A percentile compares a stretch with the other conserved stretches of the same genome.
Conservation (phyloP, 1,140 invertebrate genomes). For the Zaprionus africanus region DNA sequence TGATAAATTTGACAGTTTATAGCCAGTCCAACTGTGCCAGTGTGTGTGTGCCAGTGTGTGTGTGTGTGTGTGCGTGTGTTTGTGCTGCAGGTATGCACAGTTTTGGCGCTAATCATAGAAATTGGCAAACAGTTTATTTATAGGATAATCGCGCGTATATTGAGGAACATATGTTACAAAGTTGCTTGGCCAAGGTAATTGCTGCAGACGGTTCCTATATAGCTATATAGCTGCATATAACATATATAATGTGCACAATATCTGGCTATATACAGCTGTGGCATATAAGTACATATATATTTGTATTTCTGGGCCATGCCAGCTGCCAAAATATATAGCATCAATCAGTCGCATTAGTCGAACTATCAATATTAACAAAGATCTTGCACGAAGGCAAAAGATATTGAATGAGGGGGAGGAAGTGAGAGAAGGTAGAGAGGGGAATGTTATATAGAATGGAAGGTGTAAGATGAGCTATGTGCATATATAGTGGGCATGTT, state of each 20-base stretch:
- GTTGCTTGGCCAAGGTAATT: slow-evolving; percentile 46
- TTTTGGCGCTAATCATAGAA: slow-evolving; percentile 62
- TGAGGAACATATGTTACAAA: slow-evolving; percentile 39
- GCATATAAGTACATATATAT: background rate
- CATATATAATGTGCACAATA: background rate
- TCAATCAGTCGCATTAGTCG: slow-evolving; percentile 13
- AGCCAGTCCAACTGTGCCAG: slow-evolving; percentile 35
- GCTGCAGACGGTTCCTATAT: slow-evolving; percentile 25
- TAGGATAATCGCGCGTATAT: slow-evolving; percentile 50
- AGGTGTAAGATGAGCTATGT: no score
- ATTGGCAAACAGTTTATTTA: slow-evolving; percentile 72
- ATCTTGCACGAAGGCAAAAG: background rate
- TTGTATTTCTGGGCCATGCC: background rate
- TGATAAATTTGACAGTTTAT: slow-evolving; percentile 82
- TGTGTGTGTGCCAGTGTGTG: background rate
- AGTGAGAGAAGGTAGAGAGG: no score
- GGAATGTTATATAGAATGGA: no score
- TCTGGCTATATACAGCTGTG: background rate
- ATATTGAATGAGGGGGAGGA: background rate
- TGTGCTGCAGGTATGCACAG: slow-evolving; percentile 8
- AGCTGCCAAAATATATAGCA: slow-evolving; percentile 17
- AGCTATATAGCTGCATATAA: slow-evolving; percentile 14
- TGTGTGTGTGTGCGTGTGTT: slow-evolving; percentile 11
- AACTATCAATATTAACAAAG: slow-evolving; percentile 3
- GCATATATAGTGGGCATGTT: no score